These are phyloP conservation scores for Tetanocera ferruginea DNA, from an alignment of 2,888 invertebrate genomes.

Conservation along the genomic window DNA sequence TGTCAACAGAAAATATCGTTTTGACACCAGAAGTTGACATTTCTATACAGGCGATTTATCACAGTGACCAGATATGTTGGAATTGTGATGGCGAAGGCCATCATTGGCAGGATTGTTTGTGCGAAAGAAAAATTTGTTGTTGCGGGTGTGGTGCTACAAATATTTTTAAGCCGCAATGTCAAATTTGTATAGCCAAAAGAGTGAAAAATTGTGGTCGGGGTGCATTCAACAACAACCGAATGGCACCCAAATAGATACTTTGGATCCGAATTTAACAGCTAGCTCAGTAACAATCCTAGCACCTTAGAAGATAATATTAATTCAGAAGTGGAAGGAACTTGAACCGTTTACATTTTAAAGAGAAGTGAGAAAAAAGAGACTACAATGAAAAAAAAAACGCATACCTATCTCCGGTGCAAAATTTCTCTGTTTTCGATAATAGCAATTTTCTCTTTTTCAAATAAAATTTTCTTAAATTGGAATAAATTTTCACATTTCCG, in stretches of 20 bases:
- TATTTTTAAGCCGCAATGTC: neutral
- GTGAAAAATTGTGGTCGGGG: neutral
- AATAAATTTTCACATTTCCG: too few species aligned
- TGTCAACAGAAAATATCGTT: neutral
- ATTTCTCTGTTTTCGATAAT: too few species aligned
- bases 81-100: constrained; percentile 35
- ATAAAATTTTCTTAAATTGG: too few species aligned
- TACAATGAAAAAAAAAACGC: too few species aligned
- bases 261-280: too few species aligned
- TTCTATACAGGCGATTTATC: neutral
- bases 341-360: too few species aligned
- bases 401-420: too few species aligned
- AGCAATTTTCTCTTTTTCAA: too few species aligned
- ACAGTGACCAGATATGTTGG: constrained; percentile 26
- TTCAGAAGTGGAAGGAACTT: too few species aligned
- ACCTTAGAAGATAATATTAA: too few species aligned
- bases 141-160: constrained; percentile 34
- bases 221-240: neutral
- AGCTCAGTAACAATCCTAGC: too few species aligned
- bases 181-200: neutral
- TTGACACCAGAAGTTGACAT: neutral
- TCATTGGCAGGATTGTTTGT: constrained; percentile 22
- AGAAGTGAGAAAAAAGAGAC: too few species aligned
- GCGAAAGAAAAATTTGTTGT: constrained; percentile 34
- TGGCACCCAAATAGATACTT: neutral